phyloP scores from a whole-genome alignment of 2,797 vertebrate species.

The Onychomys leucogaster region DNA sequence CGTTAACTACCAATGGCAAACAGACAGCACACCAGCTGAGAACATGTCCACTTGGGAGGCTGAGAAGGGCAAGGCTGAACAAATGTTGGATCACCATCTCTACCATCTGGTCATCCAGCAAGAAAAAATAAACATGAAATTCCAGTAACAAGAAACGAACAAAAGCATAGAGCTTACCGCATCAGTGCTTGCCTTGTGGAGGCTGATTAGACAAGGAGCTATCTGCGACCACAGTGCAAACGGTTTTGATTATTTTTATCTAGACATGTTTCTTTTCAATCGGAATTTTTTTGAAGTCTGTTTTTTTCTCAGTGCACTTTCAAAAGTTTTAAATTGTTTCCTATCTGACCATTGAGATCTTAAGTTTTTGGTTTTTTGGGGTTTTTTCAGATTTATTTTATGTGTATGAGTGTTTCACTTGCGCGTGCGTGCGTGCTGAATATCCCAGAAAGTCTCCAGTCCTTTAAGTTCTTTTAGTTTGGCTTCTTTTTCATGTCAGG shows the following conservation, averaged over 20 bases:
- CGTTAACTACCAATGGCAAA: not conserved
- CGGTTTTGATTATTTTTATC: not conserved
- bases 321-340: not conserved
- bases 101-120: not conserved
- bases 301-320: not conserved
- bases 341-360: not conserved
- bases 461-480: not conserved
- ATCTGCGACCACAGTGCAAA: not conserved
- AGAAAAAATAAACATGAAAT: constrained; percentile 15
- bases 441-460: not conserved
- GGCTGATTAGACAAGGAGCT: not conserved
- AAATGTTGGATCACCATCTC: not conserved
- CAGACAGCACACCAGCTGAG: not conserved
- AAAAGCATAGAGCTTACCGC: not conserved
- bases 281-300: not conserved
- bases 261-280: not conserved
- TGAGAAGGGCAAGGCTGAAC: not conserved
- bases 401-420: not conserved
- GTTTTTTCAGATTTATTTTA: not conserved
- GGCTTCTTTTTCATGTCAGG: not conserved
- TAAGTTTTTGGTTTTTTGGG: not conserved
- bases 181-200: too few relatives aligned
- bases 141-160: not conserved
- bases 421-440: not conserved
- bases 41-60: not conserved